Evolutionary conservation across 2,113 vertebrate genomes (phyloP).

Genomic region (Orthochromis indermauri): DNA sequence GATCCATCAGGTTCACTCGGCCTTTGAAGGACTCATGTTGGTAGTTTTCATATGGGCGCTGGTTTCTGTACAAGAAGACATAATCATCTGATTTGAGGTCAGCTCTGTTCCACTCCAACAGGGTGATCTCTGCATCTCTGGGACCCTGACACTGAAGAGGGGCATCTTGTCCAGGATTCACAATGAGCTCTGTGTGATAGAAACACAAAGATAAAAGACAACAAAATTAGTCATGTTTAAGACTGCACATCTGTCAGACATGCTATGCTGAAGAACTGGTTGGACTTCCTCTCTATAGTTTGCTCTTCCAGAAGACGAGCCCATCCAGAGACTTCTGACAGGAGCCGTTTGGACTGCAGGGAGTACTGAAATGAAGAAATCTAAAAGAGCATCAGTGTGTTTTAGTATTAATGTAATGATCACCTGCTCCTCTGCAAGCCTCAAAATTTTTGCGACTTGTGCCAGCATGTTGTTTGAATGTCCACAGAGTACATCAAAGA

Average conservation of each 20-base stretch:
- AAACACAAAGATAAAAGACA: background rate
- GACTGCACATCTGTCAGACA: accelerated
- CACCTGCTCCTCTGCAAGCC: background rate
- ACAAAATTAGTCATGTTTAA: background rate
- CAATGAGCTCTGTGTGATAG: background rate
- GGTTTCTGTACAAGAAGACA: background rate
- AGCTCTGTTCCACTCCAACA: background rate
- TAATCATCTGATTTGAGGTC: background rate
- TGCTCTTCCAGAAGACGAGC: background rate
- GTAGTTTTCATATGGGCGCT: background rate
- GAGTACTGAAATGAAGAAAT: background rate
- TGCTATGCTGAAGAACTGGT: background rate
- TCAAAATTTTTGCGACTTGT: background rate
- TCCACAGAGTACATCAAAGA: background rate
- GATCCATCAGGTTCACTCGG: background rate
- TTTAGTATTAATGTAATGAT: background rate
- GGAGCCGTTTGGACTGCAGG: background rate
- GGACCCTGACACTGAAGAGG: background rate
- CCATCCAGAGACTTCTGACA: background rate
- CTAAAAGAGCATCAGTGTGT: background rate
- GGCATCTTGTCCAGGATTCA: background rate
- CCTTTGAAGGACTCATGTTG: background rate
- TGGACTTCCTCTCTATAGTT: background rate
- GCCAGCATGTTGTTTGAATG: background rate
- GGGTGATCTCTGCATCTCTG: background rate